Evolutionary conservation across 2,113 vertebrate genomes (phyloP), one percentile per base, ranked within the genome.

Genomic region (Cephalopterus ornatus): DNA sequence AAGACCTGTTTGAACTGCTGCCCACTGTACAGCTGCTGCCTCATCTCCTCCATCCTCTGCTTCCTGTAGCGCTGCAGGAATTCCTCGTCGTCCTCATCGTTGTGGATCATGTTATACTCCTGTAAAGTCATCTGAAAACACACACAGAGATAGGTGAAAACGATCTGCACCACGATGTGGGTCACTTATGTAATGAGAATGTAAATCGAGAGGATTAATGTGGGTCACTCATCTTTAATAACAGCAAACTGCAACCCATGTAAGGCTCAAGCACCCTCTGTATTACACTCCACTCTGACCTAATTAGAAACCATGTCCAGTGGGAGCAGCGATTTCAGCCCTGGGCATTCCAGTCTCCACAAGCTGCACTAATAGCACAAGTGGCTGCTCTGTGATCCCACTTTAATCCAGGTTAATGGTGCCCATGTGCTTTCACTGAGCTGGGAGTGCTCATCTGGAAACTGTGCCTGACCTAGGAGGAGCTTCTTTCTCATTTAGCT

Each of bases 1-100:
- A 98, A 98, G 22, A 99, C 99, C 86, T 98, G 98, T 56, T 98
- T 98, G 50, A 99, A 99, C 0, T 98, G 98, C 72, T 99, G 99
- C 41, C 98, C 98, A 0, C 97, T 98, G 89, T 98, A 98, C 62
- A 99, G 86, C 97, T 99, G 99, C 77, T 98, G 98, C 28, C 98
- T 98, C 99, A 99, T 99, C 96, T 99, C 99, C 73, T 99, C 99
- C 85, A 99, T 99, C 47, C 99, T 98, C 98, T 99, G 99, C 97
- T 98, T 98, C n/a, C 99, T 98, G 97, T 99, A 99, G 52, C 98
- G 99, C 97, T 99, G 98, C 42, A 99, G 95, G 93, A 99, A 99
- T 5, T 98, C 98, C 94, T 99, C 99, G 2, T 99, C 99, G 0
- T 99, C 99, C 12, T 98, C 97, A 4, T 98, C 98, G 2, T 98